Percentiles rank a stretch among this genome's conserved stretches.
These are phyloP conservation scores for Drosophila falleni DNA, from an alignment of 2,888 invertebrate genomes.

Conservation along the genomic window DNA sequence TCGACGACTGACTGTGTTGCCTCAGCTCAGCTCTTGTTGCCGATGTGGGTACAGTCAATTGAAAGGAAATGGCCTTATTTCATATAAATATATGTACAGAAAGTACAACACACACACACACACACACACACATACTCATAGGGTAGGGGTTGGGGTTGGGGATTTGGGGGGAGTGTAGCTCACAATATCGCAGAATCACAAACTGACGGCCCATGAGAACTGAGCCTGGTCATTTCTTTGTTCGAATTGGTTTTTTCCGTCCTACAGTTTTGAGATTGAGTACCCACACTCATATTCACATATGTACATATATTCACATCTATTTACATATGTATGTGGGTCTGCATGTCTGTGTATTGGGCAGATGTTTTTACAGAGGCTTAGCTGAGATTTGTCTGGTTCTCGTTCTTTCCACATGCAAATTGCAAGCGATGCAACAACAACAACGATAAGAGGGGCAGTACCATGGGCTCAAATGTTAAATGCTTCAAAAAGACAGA, in stretches of 20 bases:
- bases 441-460: constrained; percentile 30
- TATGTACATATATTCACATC: constrained; percentile 2
- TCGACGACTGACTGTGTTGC: constrained; percentile 34
- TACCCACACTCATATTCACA: constrained; percentile 15
- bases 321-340: constrained; percentile 12
- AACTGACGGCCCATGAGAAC: constrained; percentile 44
- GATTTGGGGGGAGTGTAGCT: constrained; percentile 32
- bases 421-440: constrained; percentile 46
- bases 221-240: constrained; percentile 81
- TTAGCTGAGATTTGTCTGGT: constrained; percentile 68
- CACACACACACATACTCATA: constrained; percentile 19
- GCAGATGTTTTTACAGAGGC: constrained; percentile 74
- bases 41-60: constrained; percentile 81
- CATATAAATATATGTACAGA: constrained; percentile 80
- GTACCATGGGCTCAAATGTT: constrained; percentile 11
- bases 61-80: constrained; percentile 81
- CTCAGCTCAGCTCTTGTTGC: constrained; percentile 58
- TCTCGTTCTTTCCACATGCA: constrained; percentile 53
- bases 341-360: constrained; percentile 38
- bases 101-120: constrained; percentile 70
- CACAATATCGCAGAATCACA: constrained; percentile 68
- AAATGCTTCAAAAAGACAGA: constrained; percentile 8
- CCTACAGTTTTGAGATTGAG: constrained; percentile 47
- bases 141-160: constrained; percentile 19
- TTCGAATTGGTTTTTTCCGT: constrained; percentile 76